phyloP scores from a whole-genome alignment of 1,140 invertebrate genomes.

The Pseudomyrmex sp. region DNA sequence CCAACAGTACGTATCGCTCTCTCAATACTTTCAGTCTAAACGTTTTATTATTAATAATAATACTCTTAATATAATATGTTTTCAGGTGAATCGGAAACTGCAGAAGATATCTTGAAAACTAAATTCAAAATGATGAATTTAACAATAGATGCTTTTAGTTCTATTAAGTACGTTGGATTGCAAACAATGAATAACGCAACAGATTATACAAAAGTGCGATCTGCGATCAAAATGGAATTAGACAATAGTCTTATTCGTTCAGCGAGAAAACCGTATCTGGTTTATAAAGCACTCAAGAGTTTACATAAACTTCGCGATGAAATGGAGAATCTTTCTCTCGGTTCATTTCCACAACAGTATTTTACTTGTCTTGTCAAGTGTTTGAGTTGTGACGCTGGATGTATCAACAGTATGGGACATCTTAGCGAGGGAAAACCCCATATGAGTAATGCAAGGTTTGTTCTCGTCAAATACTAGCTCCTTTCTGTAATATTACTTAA shows the following conservation, averaged over 20 bases:
- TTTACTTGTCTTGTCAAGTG: slow-evolving; percentile 92
- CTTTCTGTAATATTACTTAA: not conserved
- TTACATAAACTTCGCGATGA: slow-evolving; percentile 92
- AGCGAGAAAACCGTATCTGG: slow-evolving; percentile 87
- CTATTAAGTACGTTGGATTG: slow-evolving; percentile 90
- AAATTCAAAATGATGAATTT: slow-evolving; percentile 88
- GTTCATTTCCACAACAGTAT: slow-evolving; percentile 92
- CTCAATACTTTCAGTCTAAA: slow-evolving; percentile 66
- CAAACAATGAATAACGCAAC: slow-evolving; percentile 85
- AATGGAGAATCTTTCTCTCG: slow-evolving; percentile 87
- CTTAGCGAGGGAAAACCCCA: slow-evolving; percentile 89
- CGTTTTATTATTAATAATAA: slow-evolving; percentile 9
- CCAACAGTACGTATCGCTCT: slow-evolving; percentile 78
- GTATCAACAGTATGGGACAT: slow-evolving; percentile 92
- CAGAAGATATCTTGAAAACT: slow-evolving; percentile 89
- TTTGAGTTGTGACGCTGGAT: slow-evolving; percentile 90
- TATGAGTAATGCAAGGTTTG: slow-evolving; percentile 84
- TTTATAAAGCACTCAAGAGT: slow-evolving; percentile 89
- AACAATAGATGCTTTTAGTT: slow-evolving; percentile 90
- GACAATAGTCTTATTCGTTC: slow-evolving; percentile 90
- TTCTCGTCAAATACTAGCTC: slow-evolving; percentile 37
- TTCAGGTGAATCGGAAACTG: slow-evolving; percentile 86
- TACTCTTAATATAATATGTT: not conserved
- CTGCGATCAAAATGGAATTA: slow-evolving; percentile 86
- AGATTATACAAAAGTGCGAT: slow-evolving; percentile 85